Evolutionary conservation across 2,888 invertebrate species (phyloP).

Genomic region (Entomobrya multifasciata): DNA sequence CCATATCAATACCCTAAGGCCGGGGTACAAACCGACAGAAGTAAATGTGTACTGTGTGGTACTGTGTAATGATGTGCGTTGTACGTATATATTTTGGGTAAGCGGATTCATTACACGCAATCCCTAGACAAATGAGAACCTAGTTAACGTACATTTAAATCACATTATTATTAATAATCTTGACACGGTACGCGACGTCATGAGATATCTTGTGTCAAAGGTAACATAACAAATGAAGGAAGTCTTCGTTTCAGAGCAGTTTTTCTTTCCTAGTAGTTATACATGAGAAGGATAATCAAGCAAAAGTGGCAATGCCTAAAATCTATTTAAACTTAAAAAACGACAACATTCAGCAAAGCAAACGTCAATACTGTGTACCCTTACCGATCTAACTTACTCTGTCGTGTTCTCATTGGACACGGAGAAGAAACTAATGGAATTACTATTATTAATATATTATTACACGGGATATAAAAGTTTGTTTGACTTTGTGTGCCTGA

Average conservation of each 20-base stretch:
- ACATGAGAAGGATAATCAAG: background rate
- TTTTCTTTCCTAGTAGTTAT: background rate
- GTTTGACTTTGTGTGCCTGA: background rate
- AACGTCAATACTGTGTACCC: too few species aligned
- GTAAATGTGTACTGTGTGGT: too few species aligned
- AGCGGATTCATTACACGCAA: too few species aligned
- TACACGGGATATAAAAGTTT: constrained; percentile 39
- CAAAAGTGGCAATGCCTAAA: constrained; percentile 12
- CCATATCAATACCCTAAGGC: too few species aligned
- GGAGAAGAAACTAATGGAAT: constrained; percentile 11
- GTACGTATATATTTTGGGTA: too few species aligned
- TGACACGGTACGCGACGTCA: constrained; percentile 2
- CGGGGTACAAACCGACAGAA: too few species aligned
- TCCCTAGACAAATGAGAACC: background rate
- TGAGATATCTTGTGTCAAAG: background rate
- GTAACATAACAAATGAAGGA: background rate
- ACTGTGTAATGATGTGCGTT: too few species aligned
- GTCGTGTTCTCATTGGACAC: background rate
- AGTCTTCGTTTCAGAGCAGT: background rate
- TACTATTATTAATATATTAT: constrained; percentile 53
- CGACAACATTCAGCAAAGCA: constrained; percentile 1
- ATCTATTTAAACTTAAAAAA: constrained; percentile 20
- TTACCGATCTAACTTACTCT: background rate
- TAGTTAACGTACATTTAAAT: constrained; percentile 40
- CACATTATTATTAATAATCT: constrained; percentile 47